Base-by-base conservation (phyloP, 1,140 invertebrate genomes). In the Lepidurus packardi region DNA sequence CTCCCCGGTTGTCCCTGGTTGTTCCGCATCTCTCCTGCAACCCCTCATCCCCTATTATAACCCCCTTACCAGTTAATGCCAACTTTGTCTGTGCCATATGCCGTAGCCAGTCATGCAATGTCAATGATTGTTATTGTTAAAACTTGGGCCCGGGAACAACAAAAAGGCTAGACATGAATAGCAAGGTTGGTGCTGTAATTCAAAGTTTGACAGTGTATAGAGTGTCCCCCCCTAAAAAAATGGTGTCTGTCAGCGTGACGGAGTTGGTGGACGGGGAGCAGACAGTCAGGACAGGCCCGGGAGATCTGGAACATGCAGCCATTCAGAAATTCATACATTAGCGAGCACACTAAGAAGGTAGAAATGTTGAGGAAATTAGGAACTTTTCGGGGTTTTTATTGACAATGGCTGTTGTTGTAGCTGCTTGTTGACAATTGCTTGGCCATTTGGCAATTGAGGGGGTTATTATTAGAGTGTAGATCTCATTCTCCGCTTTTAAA, bases 91-190 rank as follows among this genome's bases (percentile, higher is more conserved):
- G 53, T 65, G 21, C 53, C 53, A 65, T 65, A 65, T 65, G 53
- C 53, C 21, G 53, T 65, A 65, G 53, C 34, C 53, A 65, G 53
- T 65, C 53, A 65, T 65, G 53, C 53, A 65, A 65, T 65, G 53
- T 65, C 53, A 65, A 65, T 65, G 53, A 65, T 65, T 65, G 53
- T 65, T 65, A 65, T 65, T 65, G 53, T 65, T 65, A 65, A 65
- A 65, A 13, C 3, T 21, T 13, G 21, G 53, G 6, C 53, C 53
- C 53, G 53, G 16, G 6, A 65, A 21, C 16, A 13, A 65, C 7
- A n/a, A 65, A 65, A 65, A 65, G 4, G 53, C 13, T 5, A 21
- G 53, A 65, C 53, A 65, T 21, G 53, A 21, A 65, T n/a, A 65
- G 53, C 53, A 5, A 21, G 53, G 53, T 4, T 65, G 4, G 9